Evolutionary conservation across 2,797 vertebrate genomes (phyloP), one percentile per base, ranked within the genome.

Genomic region (Apodemus agrarius): DNA sequence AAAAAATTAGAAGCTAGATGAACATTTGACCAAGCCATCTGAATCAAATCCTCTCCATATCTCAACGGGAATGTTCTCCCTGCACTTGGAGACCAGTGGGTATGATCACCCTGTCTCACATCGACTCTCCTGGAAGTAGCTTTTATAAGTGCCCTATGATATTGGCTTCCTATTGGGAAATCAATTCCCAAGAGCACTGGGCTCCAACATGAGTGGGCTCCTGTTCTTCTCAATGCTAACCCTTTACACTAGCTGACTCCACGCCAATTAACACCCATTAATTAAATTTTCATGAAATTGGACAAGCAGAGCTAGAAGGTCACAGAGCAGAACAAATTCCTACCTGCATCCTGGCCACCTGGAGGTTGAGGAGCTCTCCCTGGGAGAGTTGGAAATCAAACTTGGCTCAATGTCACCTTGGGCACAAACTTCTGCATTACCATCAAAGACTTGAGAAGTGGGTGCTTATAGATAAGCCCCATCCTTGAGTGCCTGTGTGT

Each of bases 251-350:
- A 95, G 92, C 90, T 61, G 37, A 74, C 22, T 80, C 80, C 10
- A 74, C 84, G 72, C 92, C 93, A 95, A 90, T 94, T 96, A 97
- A 29, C 52, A 59, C 67, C 86, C 90, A 65, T 90, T 96, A 97
- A 98, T 96, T 43, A 65, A 54, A 37, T 94, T 97, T 97, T 96
- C 79, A 37, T 91, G 82, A 63, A 80, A 94, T 57, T 96, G 91
- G 31, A n/a, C 93, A 81, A 26, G 24, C 92, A 86, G 84, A 67
- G 80, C 13, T 67, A n/a, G 72, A 86, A 85, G 76, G 88, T 95
- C 96, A 94, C 75, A 85, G 76, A 96, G 76, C 90, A 93, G 83
- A 95, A 94, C 83, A 67, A 94, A 97, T 96, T 72, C 13, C 89
- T 80, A 16, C 3, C 63, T 21, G 79, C 37, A 59, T 49, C 74